Base-by-base conservation (phyloP, 1,140 invertebrate genomes). In the Yoshiicerus persimilis region DNA sequence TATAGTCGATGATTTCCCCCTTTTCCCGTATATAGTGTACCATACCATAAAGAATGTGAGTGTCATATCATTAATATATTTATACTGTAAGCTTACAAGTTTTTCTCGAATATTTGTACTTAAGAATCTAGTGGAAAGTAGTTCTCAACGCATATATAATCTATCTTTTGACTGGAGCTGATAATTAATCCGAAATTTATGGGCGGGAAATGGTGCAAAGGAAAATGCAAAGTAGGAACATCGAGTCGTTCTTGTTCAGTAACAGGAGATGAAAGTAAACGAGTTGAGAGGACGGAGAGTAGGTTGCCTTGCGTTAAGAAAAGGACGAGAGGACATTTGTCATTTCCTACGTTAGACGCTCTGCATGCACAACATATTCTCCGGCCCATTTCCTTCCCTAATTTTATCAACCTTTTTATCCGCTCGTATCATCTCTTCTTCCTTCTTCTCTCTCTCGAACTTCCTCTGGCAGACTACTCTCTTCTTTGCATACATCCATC, bases 101-200 rank as follows among this genome's bases (percentile, higher is more conserved):
- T 56, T 56, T 56, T 56, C 13, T n/a, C 4, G 47, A 56, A 56
- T 56, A 56, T 56, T 56, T 56, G 47, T 56, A 56, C 3, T 56
- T 56, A 56, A n/a, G 13, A 56, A 56, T 16, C 3, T 20, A 16
- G 47, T 13, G 23, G 64, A 70, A 70, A 70, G 64, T 36, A 36
- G 32, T 34, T 36, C 20, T 80, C 75, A 36, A 38, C 75, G 75
- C 9, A 36, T 80, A 80, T 80, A 80, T 80, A 80, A 80, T 80
- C 75, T 80, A 80, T 80, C 34, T 80, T 38, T 80, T 38, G 34
- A 38, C 34, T 32, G 34, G 34, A 9, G 34, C 83, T 84, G 83
- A 84, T 84, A 84, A 84, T 84, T 84, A 84, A 84, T 84, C 83
- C 83, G 41, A 84, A 84, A 84, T 84, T 84, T 84, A 84, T 84